Conservation (phyloP, 92 coral and sea anemone genomes). For the Phenganax subtilis region DNA sequence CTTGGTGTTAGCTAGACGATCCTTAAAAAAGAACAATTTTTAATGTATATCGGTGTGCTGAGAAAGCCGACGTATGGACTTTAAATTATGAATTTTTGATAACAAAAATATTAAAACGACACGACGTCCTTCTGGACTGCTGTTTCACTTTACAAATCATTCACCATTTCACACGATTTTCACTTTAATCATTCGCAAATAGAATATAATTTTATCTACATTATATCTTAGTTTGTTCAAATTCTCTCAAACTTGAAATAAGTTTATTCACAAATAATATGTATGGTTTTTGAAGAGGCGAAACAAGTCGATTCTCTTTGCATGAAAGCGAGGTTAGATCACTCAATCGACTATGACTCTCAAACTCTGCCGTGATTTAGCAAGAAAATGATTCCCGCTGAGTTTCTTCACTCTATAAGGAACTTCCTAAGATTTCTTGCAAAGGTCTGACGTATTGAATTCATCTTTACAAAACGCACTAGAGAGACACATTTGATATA, state of each 20-base stretch:
- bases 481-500: background rate
- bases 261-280: too few species aligned
- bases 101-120: background rate
- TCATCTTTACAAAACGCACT: background rate
- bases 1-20: background rate
- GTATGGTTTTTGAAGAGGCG: too few species aligned
- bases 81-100: constrained; percentile 1
- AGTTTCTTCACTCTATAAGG: background rate
- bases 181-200: too few species aligned
- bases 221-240: too few species aligned
- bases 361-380: background rate
- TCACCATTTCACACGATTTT: too few species aligned
- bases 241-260: too few species aligned
- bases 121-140: too few species aligned
- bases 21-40: background rate
- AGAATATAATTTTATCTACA: too few species aligned
- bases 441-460: background rate
- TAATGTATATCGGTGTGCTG: constrained; percentile 1
- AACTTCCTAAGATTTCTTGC: background rate
- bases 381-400: background rate
- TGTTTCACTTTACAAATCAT: too few species aligned
- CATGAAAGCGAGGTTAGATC: too few species aligned
- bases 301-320: too few species aligned
- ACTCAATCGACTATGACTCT: too few species aligned
- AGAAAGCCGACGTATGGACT: background rate